Evolutionary conservation across 1,140 invertebrate species (phyloP), one percentile per base, ranked within the genome.

Genomic region (Pteromalus puparum): DNA sequence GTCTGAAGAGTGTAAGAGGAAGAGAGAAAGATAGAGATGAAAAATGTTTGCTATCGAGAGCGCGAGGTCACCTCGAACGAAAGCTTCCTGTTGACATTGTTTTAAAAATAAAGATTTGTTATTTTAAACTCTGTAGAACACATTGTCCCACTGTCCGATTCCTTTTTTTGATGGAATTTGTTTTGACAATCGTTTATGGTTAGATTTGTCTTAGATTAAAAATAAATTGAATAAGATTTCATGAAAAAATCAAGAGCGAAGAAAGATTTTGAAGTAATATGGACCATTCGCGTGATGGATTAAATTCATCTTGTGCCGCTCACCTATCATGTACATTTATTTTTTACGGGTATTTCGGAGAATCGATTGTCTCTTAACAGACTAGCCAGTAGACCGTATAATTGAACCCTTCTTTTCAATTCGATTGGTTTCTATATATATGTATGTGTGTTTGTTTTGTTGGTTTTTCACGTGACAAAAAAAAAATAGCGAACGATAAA

Each of bases 381-480:
- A 81, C 24, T 24, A 53, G 24, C 9, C 21, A 74, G 13, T 68
- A 21, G 67, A 78, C 24, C 75, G 28, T 38, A 53, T 77, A 70
- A 83, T 84, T 2, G n/a, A 84, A 84, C 76, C 53, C 74, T 42
- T 73, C 79, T 79, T 84, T 84, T 79, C 82, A 84, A 79, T 84
- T 83, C 78, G 65, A 67, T 26, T 38, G 46, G 30, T 28, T 24
- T 75, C 30, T 6, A 61, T n/a, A 30, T 15, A 30, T 34, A 10
- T 38, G 24, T 82, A n/a, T 34, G 30, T 34, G 30, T 70, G 48
- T 76, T 78, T 46, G 38, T 73, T 79, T 83, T 78, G 7, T 67
- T 65, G 72, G 6, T 28, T 61, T 28, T 74, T 38, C 13, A 1
- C 7, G 34, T 1, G n/a, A n/a, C n/a, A n/a, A 42, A 38, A 34